Conservation (phyloP, 2,888 invertebrate species). For the Gortyna flavago region DNA sequence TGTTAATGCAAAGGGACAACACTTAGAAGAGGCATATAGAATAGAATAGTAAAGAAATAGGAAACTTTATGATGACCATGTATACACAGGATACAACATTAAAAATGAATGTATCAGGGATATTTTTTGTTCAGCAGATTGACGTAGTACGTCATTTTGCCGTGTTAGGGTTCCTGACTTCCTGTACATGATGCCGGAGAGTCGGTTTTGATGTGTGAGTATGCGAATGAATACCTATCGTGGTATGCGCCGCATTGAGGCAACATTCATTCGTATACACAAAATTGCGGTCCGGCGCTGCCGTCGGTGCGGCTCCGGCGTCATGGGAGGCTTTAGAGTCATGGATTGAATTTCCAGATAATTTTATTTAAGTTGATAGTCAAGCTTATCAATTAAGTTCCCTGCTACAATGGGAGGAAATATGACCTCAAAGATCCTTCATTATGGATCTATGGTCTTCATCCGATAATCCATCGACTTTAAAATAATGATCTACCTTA, state of each 20-base stretch:
- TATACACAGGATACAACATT: not conserved
- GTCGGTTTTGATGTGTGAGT: too few species aligned
- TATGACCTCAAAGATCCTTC: not conserved
- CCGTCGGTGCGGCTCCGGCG: too few species aligned
- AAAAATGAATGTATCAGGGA: not conserved
- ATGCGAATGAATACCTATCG: too few species aligned
- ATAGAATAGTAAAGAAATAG: not conserved
- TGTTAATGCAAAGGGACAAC: not conserved
- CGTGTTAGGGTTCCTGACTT: not conserved
- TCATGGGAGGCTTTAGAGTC: not conserved
- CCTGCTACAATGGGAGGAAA: not conserved
- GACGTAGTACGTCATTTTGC: not conserved
- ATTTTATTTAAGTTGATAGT: not conserved
- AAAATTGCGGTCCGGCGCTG: too few species aligned
- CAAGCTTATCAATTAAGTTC: not conserved
- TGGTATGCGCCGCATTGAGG: too few species aligned
- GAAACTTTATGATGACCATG: not conserved
- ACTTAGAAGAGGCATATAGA: not conserved
- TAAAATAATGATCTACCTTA: not conserved
- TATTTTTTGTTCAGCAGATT: constrained; percentile 1
- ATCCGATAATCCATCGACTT: not conserved
- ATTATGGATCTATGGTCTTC: not conserved
- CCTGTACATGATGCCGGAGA: too few species aligned
- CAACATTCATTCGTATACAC: too few species aligned
- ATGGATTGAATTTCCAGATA: not conserved